A percentile compares a stretch with the other conserved stretches of the same genome.
Evolutionary conservation across 2,113 vertebrate genomes (phyloP).

Genomic region (Brachyistius frenatus): DNA sequence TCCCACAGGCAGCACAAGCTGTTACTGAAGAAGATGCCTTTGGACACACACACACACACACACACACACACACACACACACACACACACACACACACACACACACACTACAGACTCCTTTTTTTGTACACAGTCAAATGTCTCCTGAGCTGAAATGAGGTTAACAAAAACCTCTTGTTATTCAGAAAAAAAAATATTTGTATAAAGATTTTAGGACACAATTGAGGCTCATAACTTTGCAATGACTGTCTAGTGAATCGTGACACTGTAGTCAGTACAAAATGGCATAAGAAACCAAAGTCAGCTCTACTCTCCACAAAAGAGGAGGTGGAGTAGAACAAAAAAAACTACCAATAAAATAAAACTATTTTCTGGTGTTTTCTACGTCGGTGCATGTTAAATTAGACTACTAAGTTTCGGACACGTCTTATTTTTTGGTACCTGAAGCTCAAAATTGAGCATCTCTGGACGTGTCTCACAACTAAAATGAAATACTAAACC

Average conservation of each 20-base stretch:
- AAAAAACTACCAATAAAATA: background rate
- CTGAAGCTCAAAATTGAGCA: no score
- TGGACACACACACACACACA: conserved; percentile 20
- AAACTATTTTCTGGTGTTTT: background rate
- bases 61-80: background rate
- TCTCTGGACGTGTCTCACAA: no score
- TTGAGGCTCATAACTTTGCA: no score
- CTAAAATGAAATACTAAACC: no score
- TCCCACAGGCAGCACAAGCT: conserved; percentile 78
- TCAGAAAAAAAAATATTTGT: background rate
- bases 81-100: background rate
- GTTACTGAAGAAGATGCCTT: conserved; percentile 65
- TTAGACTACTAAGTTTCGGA: no score
- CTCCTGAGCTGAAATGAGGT: conserved; percentile 7
- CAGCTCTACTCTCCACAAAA: background rate
- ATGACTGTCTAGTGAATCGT: no score
- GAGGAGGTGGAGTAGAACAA: background rate
- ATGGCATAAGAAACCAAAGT: no score
- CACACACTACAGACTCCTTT: background rate
- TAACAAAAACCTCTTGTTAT: background rate
- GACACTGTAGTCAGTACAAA: no score
- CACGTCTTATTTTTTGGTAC: no score
- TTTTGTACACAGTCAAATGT: background rate
- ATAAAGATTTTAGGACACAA: no score
- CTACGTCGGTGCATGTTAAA: no score